Percentiles rank a stretch among this genome's conserved stretches.
phyloP scores from a whole-genome alignment of 2,888 invertebrate species.

The Rhagium mordax region DNA sequence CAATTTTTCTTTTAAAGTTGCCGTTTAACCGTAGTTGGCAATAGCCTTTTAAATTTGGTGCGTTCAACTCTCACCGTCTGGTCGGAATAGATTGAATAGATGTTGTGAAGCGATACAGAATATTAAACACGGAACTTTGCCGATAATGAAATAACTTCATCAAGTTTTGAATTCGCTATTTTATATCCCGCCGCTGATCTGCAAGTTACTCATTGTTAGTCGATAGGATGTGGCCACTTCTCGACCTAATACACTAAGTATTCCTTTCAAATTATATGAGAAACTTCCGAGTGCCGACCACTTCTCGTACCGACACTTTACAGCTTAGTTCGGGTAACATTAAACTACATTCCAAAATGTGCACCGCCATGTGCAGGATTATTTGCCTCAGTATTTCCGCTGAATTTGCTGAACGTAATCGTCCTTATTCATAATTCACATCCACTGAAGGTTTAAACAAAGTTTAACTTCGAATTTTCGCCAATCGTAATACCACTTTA shows the following conservation, averaged over 20 bases:
- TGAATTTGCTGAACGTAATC: conserved; percentile 17
- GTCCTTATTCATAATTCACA: conserved; percentile 22
- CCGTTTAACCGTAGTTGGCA: conserved; percentile 33
- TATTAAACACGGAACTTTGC: conserved; percentile 55
- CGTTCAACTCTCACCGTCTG: conserved; percentile 42
- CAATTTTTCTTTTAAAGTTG: conserved; percentile 38
- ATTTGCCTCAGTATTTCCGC: conserved; percentile 23
- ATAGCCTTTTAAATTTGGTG: conserved; percentile 11
- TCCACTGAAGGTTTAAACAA: conserved; percentile 1
- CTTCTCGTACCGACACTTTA: conserved; percentile 15
- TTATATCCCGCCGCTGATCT: conserved; percentile 50
- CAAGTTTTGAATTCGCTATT: conserved; percentile 50
- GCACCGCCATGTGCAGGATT: conserved; percentile 24
- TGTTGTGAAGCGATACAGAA: conserved; percentile 51
- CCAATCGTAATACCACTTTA: neutral
- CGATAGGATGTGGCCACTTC: conserved; percentile 49
- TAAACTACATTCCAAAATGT: conserved; percentile 36
- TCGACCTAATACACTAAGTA: conserved; percentile 47
- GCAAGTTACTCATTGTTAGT: conserved; percentile 50
- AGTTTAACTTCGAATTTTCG: conserved; percentile 5
- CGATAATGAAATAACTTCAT: conserved; percentile 59
- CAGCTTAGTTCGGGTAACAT: conserved; percentile 29
- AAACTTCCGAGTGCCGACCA: conserved; percentile 37
- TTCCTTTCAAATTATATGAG: conserved; percentile 50
- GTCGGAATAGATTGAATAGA: conserved; percentile 36